These are phyloP conservation scores for Selene dorsalis DNA, from an alignment of 2,797 vertebrate genomes.

Conservation along the genomic window DNA sequence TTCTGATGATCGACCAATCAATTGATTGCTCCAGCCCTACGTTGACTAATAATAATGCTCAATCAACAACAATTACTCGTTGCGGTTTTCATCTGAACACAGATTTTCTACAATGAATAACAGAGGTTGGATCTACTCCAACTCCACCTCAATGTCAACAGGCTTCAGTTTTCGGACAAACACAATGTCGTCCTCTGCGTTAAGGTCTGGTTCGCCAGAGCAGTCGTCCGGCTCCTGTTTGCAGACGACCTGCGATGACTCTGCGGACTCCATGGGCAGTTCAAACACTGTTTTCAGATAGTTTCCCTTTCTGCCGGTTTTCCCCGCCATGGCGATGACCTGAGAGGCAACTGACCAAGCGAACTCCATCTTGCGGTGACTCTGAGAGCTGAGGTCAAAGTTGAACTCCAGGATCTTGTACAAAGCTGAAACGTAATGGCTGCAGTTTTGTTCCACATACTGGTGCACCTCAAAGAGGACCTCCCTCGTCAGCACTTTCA, in stretches of 20 bases:
- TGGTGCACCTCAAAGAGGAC: conserved; percentile 60
- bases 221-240: conserved; percentile 46
- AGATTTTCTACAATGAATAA: no score
- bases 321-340: conserved; percentile 51
- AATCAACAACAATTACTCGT: not conserved
- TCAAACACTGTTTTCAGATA: conserved; percentile 47
- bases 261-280: conserved; percentile 28
- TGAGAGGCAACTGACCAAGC: conserved; percentile 56
- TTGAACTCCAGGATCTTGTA: conserved; percentile 67
- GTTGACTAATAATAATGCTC: no score
- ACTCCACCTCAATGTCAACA: conserved; percentile 58
- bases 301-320: not conserved
- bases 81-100: not conserved
- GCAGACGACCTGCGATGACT: not conserved
- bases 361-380: conserved; percentile 47
- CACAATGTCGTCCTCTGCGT: not conserved
- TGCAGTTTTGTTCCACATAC: conserved; percentile 27
- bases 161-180: conserved; percentile 61
- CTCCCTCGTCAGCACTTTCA: conserved; percentile 39
- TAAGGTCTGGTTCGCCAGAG: not conserved
- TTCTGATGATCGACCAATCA: no score
- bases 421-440: conserved; percentile 40
- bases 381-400: conserved; percentile 59
- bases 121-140: conserved; percentile 22
- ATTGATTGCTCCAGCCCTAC: no score